Evolutionary conservation across 2,113 vertebrate genomes (phyloP), one percentile per base, ranked within the genome.

Genomic region (Actinemys pallida): DNA sequence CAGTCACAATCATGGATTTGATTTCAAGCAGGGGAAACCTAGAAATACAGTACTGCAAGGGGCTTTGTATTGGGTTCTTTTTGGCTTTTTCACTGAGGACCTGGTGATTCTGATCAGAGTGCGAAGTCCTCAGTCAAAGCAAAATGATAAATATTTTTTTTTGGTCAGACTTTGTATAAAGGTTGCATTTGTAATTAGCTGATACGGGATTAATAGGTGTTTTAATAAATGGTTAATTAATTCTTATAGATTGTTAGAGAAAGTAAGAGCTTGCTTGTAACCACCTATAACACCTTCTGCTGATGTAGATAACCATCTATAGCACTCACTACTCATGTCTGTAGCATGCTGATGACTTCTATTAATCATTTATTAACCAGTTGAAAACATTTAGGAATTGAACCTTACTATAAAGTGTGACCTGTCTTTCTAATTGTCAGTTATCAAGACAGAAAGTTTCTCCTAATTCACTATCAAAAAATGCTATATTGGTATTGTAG

Each of bases 221-320:
- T 90, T 39, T 56, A 65, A 92, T 87, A 87, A 22, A 24, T 80
- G 69, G 87, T 1, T 0, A 57, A 24, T 29, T 4, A 59, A 10
- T 95, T 97, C 95, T 75, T 53, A 2, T 9, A 65, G 78, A 45
- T 80, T 62, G 72, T 91, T 83, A 22, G 92, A 93, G 84, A 94
- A 94, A 85, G 83, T 86, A 85, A 82, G 81, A n/a, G n/a, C 94
- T 94, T 94, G 90, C 84, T 96, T 93, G 27, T 79, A 90, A 76
- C 52, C 95, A 14, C 93, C 90, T 92, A 2, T 94, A 91, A 86
- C 80, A 86, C 84, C 53, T 65, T 83, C 12, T 86, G 42, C 2
- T 13, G 87, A 93, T 79, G 39, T 81, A 54, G 49, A 83, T 94
- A 93, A 87, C 89, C 45, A 87, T 69, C 17, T 19, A 31, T 31